Evolutionary conservation across 2,888 invertebrate genomes (phyloP).

Genomic region (Synergus umbraculus): DNA sequence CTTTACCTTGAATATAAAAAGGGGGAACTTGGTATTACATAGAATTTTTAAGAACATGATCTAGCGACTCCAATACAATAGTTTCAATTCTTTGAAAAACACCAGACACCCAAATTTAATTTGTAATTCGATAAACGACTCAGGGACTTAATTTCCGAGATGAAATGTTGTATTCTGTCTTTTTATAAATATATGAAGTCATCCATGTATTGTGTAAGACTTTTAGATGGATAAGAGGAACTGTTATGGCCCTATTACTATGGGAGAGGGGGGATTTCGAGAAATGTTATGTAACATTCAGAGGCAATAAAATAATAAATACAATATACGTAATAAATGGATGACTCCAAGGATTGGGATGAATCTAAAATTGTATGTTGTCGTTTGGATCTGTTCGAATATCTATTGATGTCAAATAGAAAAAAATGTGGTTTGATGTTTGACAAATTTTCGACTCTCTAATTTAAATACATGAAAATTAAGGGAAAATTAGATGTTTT

Average conservation of each 20-base stretch:
- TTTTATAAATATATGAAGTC: background rate
- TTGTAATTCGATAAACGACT: background rate
- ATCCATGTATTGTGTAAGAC: too few species aligned
- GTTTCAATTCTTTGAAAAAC: too few species aligned
- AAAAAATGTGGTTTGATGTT: background rate
- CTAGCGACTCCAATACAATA: background rate
- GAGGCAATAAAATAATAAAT: too few species aligned
- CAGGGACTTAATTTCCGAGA: background rate
- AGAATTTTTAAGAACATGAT: conserved; percentile 1
- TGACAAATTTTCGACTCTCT: background rate
- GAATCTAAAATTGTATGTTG: background rate
- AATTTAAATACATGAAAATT: background rate
- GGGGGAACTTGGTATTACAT: background rate
- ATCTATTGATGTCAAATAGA: background rate
- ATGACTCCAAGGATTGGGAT: too few species aligned
- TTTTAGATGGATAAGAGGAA: too few species aligned
- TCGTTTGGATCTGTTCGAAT: background rate
- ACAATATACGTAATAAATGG: too few species aligned
- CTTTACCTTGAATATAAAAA: conserved; percentile 14
- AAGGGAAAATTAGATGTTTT: background rate
- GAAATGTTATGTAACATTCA: too few species aligned
- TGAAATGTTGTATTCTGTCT: background rate
- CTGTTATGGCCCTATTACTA: too few species aligned
- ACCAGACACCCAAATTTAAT: background rate
- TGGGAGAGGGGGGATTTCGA: background rate